phyloP scores from a whole-genome alignment of 2,888 invertebrate species.

The Ceraclea dissimilis region DNA sequence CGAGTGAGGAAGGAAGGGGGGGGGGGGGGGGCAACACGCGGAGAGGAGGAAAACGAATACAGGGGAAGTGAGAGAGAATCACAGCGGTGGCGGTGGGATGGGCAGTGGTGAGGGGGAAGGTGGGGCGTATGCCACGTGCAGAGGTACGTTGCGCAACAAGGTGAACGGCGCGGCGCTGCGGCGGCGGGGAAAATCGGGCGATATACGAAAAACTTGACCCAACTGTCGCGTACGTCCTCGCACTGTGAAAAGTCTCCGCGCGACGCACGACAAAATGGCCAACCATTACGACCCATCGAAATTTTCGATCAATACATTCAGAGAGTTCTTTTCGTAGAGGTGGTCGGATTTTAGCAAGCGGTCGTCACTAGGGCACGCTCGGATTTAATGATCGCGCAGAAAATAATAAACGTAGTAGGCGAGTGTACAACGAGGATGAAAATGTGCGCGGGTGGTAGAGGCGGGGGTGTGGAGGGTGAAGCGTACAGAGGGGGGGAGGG shows the following conservation, averaged over 20 bases:
- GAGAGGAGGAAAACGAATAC: background rate
- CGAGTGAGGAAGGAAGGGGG: background rate
- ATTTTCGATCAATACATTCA: background rate
- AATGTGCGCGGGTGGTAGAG: background rate
- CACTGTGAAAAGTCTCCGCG: too few species aligned
- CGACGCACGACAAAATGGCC: background rate
- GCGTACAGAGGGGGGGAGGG: background rate
- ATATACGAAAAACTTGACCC: constrained; percentile 8
- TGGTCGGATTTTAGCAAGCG: background rate
- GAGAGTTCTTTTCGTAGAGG: background rate
- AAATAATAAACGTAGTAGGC: background rate
- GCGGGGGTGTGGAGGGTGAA: background rate
- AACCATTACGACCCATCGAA: too few species aligned
- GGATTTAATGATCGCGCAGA: background rate
- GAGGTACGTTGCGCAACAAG: constrained; percentile 14
- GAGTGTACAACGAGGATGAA: background rate
- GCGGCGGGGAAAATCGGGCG: constrained; percentile 11
- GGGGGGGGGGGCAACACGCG: background rate
- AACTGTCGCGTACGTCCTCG: background rate
- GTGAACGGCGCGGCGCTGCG: background rate
- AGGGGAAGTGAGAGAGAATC: background rate
- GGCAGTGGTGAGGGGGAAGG: constrained; percentile 28
- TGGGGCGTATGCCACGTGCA: constrained; percentile 28
- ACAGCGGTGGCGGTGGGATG: constrained; percentile 26
- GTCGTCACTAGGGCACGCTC: background rate